These are phyloP conservation scores for Condylostylus longicornis DNA, from an alignment of 1,140 invertebrate species.

Conservation along the genomic window DNA sequence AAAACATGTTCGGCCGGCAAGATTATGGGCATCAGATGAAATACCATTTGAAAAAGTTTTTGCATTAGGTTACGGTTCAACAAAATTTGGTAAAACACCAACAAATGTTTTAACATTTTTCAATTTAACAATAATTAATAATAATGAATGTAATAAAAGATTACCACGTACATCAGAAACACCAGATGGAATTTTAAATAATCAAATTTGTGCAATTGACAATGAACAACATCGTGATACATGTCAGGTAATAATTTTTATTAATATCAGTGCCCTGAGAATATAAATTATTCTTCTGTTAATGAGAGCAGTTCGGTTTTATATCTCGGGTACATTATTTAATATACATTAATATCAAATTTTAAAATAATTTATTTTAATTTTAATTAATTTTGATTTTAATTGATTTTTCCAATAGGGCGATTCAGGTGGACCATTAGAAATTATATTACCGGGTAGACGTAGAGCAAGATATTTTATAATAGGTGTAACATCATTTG, in stretches of 20 bases:
- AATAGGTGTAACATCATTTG: conserved; percentile 34
- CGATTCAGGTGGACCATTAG: conserved; percentile 11
- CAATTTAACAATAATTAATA: conserved; percentile 5
- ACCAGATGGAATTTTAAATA: conserved; percentile 6
- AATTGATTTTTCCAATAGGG: conserved; percentile 7
- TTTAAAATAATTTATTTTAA: neutral
- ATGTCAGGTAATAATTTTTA: conserved; percentile 8
- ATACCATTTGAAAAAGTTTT: conserved; percentile 14
- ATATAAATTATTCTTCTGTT: too few relatives aligned
- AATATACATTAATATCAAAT: neutral
- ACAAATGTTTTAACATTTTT: conserved; percentile 21
- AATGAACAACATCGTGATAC: conserved; percentile 4
- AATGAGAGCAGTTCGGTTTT: too few relatives aligned
- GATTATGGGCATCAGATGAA: conserved; percentile 15
- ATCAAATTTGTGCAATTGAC: conserved; percentile 10
- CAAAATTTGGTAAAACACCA: neutral
- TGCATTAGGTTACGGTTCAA: neutral
- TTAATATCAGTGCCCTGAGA: too few relatives aligned
- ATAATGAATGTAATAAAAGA: conserved; percentile 1
- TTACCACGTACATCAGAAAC: neutral
- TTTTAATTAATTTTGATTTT: neutral
- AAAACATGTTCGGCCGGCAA: conserved; percentile 21
- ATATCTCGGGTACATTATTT: too few relatives aligned
- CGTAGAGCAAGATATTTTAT: conserved; percentile 32
- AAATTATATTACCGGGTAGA: neutral